phyloP scores from a whole-genome alignment of 1,140 invertebrate genomes.

The Musca vetustissima region DNA sequence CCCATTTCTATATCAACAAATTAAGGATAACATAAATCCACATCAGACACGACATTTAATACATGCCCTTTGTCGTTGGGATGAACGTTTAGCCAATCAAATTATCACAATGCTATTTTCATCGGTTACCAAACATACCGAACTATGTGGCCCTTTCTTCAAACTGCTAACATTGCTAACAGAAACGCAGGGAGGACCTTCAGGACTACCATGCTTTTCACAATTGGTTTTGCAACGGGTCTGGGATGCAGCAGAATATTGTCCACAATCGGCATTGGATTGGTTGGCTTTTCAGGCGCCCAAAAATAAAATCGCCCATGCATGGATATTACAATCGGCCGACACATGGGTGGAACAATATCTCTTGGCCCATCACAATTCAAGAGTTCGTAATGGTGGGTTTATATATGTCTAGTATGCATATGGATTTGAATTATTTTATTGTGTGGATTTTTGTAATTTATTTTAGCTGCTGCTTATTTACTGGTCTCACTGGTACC shows the following conservation, averaged over 20 bases:
- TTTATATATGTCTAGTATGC: background rate
- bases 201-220: conserved; percentile 84
- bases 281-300: conserved; percentile 87
- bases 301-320: conserved; percentile 84
- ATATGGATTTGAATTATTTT: conserved; percentile 6
- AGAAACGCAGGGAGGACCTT: conserved; percentile 73
- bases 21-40: conserved; percentile 88
- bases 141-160: conserved; percentile 87
- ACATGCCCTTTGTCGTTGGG: conserved; percentile 87
- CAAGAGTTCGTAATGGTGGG: conserved; percentile 78
- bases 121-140: conserved; percentile 84
- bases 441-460: conserved; percentile 29
- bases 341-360: conserved; percentile 90
- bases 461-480: conserved; percentile 73
- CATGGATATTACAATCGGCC: conserved; percentile 83
- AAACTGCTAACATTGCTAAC: conserved; percentile 81
- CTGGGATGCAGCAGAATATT: conserved; percentile 88
- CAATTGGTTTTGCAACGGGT: conserved; percentile 83
- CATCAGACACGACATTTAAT: conserved; percentile 90
- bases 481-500: conserved; percentile 86
- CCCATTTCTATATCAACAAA: conserved; percentile 92
- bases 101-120: conserved; percentile 88
- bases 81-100: conserved; percentile 80
- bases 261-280: conserved; percentile 86
- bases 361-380: conserved; percentile 81